phyloP scores from a whole-genome alignment of 30 jellyfish, hydroid and myxozoan genomes.

The Haliclystus octoradiatus region DNA sequence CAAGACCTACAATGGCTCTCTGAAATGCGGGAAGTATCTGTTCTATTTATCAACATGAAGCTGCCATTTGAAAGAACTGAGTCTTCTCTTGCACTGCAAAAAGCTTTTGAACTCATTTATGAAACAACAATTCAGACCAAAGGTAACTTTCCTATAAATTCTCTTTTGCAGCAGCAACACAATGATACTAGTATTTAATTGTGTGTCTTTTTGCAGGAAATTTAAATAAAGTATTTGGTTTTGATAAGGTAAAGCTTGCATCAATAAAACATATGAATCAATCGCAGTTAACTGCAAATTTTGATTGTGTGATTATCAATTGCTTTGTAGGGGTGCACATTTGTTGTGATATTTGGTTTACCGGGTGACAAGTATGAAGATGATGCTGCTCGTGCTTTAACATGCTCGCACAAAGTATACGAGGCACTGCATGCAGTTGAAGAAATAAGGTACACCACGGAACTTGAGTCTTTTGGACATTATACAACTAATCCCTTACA shows the following conservation, averaged over 20 bases:
- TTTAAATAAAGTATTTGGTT: slow-evolving; percentile 61
- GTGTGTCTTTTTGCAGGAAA: slow-evolving; percentile 37
- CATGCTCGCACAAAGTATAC: slow-evolving; percentile 46
- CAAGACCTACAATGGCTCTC: slow-evolving; percentile 87
- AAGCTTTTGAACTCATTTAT: slow-evolving; percentile 75
- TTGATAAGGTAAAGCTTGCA: slow-evolving; percentile 40
- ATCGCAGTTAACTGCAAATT: neutral
- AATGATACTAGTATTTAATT: no score
- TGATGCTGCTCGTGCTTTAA: slow-evolving; percentile 66
- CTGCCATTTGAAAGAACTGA: slow-evolving; percentile 43
- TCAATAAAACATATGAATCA: neutral
- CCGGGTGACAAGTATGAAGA: slow-evolving; percentile 93
- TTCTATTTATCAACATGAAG: slow-evolving; percentile 71
- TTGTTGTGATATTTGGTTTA: slow-evolving; percentile 74
- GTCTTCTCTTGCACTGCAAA: slow-evolving; percentile 64
- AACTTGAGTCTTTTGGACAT: no score
- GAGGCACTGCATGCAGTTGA: slow-evolving; percentile 72
- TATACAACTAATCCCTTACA: no score
- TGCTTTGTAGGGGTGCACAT: slow-evolving; percentile 68
- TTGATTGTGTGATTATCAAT: neutral
- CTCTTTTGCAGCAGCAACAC: no score
- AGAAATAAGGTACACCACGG: slow-evolving; percentile 74
- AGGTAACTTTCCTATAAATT: no score
- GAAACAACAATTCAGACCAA: slow-evolving; percentile 40
- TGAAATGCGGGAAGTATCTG: slow-evolving; percentile 93